A percentile compares a stretch with the other conserved stretches of the same genome.
Conservation (phyloP, 1,140 invertebrate genomes). For the Drusus annulatus region DNA sequence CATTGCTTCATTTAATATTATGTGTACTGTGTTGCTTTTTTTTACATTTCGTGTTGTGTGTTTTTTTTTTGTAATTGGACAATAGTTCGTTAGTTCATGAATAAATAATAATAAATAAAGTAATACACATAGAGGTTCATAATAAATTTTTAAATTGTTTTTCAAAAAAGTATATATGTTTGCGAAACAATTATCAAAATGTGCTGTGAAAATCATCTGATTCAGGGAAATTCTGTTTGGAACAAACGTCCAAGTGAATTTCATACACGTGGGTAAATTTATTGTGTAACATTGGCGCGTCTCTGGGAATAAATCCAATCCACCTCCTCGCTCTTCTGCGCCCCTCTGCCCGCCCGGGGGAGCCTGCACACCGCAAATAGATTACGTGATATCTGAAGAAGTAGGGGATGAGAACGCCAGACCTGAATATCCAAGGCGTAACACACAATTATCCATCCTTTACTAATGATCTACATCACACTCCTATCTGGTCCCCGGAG, state of each 20-base stretch:
- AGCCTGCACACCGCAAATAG: constrained; percentile 56
- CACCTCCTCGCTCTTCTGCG: constrained; percentile 34
- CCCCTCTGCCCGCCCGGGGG: constrained; percentile 42
- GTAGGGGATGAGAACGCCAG: constrained; percentile 41
- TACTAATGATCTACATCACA: constrained; percentile 47
- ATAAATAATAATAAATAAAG: too few relatives aligned
- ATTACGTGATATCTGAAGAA: constrained; percentile 54
- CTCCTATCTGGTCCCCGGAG: neutral
- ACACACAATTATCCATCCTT: constrained; percentile 55
- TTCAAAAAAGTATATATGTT: too few relatives aligned
- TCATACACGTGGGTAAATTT: constrained; percentile 25
- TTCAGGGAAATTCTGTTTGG: neutral
- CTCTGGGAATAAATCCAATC: constrained; percentile 56
- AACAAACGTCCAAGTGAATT: constrained; percentile 26
- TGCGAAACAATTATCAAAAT: too few relatives aligned
- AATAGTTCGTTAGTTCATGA: too few relatives aligned
- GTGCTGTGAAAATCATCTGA: too few relatives aligned
- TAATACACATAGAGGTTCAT: too few relatives aligned
- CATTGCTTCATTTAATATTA: too few relatives aligned
- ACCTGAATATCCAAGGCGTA: constrained; percentile 52
- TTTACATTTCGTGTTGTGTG: too few relatives aligned
- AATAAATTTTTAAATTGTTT: too few relatives aligned
- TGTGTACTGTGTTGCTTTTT: too few relatives aligned
- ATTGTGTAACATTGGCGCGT: constrained; percentile 47
- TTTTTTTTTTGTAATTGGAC: too few relatives aligned